These are phyloP conservation scores for Conistra vaccinii DNA, from an alignment of 2,888 invertebrate species.

Conservation along the genomic window DNA sequence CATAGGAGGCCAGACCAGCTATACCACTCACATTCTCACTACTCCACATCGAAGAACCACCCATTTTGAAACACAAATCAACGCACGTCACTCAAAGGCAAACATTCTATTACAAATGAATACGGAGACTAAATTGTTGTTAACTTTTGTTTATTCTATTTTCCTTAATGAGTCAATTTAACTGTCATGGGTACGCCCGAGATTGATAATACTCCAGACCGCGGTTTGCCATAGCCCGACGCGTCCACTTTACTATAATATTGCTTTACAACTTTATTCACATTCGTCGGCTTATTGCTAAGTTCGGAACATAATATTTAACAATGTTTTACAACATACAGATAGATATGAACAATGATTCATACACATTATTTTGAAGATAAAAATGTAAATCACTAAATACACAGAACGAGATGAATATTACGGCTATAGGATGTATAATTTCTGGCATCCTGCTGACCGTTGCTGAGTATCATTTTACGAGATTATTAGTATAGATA, in stretches of 20 bases:
- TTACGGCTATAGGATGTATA: constrained; percentile 32
- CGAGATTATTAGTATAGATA: constrained; percentile 50
- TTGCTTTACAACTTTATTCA: constrained; percentile 57
- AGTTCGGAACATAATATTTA: constrained; percentile 36
- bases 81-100: constrained; percentile 66
- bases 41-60: constrained; percentile 46
- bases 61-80: constrained; percentile 49
- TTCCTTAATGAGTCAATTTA: constrained; percentile 85
- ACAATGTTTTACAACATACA: constrained; percentile 44
- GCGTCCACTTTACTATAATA: constrained; percentile 52
- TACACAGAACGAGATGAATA: constrained; percentile 53
- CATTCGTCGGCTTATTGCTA: constrained; percentile 43
- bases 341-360: constrained; percentile 51
- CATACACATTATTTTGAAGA: constrained; percentile 49
- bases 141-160: constrained; percentile 74
- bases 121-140: constrained; percentile 63
- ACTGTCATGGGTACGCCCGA: constrained; percentile 75
- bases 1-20: constrained; percentile 70
- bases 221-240: constrained; percentile 44
- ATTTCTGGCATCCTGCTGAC: constrained; percentile 40
- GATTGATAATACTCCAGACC: constrained; percentile 71
- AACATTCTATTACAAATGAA: constrained; percentile 79
- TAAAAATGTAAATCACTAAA: constrained; percentile 47
- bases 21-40: constrained; percentile 47
- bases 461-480: constrained; percentile 61